A percentile compares a stretch with the other conserved stretches of the same genome.
Evolutionary conservation across 2,888 invertebrate species (phyloP).

Genomic region (Caenorhabditis sp.): DNA sequence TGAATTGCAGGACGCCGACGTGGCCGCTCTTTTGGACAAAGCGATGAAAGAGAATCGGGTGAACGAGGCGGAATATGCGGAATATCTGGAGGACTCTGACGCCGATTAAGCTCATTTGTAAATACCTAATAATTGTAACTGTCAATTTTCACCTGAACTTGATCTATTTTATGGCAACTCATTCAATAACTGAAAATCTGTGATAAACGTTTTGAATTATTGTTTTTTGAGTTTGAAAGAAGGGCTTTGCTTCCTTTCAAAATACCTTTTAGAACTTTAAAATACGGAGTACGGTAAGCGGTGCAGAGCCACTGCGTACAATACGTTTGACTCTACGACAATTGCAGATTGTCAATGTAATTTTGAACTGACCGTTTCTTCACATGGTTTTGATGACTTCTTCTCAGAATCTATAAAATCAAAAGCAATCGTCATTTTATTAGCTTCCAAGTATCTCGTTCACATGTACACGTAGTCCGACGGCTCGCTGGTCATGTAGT

Average conservation of each 20-base stretch:
- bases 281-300: too few relatives aligned
- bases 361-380: too few relatives aligned
- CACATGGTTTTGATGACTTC: too few relatives aligned
- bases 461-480: constrained; percentile 44
- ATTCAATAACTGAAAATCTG: too few relatives aligned
- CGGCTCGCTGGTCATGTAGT: constrained; percentile 46
- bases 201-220: too few relatives aligned
- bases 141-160: neutral
- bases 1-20: constrained; percentile 64
- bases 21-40: constrained; percentile 60
- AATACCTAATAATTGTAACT: neutral
- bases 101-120: constrained; percentile 38
- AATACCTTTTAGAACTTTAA: too few relatives aligned
- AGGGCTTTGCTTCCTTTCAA: too few relatives aligned
- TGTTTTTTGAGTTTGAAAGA: too few relatives aligned
- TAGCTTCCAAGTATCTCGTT: neutral
- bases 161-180: neutral
- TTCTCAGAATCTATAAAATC: neutral
- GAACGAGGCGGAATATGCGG: constrained; percentile 64
- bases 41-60: constrained; percentile 59
- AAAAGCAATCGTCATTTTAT: neutral
- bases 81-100: constrained; percentile 68
- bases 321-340: too few relatives aligned
- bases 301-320: too few relatives aligned
- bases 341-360: too few relatives aligned